Evolutionary conservation across 2,797 vertebrate genomes (phyloP).

Genomic region (Mionectes olivaceus): DNA sequence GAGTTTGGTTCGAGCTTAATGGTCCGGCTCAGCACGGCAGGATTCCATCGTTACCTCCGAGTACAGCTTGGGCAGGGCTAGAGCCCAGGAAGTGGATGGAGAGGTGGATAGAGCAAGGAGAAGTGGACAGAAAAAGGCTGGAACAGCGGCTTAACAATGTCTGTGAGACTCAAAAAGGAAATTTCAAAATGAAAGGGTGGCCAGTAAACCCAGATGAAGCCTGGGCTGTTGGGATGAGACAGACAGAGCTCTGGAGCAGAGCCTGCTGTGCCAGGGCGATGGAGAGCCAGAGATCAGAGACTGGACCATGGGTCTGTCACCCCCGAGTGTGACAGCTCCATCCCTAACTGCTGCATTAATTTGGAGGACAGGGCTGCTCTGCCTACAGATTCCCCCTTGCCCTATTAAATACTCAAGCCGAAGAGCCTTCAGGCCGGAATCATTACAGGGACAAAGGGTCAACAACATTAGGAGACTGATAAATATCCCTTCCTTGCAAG

Average conservation of each 20-base stretch:
- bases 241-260: not conserved
- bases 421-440: conserved; percentile 54
- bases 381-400: conserved; percentile 45
- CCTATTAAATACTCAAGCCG: conserved; percentile 47
- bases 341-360: not conserved
- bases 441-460: conserved; percentile 68
- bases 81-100: not conserved
- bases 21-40: rapidly evolving
- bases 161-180: not conserved
- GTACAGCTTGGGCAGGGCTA: not conserved
- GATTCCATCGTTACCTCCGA: rapidly evolving
- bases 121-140: not conserved
- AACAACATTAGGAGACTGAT: conserved; percentile 66
- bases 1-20: not conserved
- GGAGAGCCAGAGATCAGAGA: conserved; percentile 13
- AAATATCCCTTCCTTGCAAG: conserved; percentile 35
- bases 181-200: not conserved
- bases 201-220: not conserved
- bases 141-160: not conserved
- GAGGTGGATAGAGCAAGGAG: not conserved
- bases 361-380: conserved; percentile 24
- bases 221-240: not conserved
- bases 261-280: not conserved
- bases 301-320: not conserved
- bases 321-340: not conserved